Percentiles rank a stretch among this genome's conserved stretches.
phyloP scores from a whole-genome alignment of 2,888 invertebrate species.

The Apantesis nais region DNA sequence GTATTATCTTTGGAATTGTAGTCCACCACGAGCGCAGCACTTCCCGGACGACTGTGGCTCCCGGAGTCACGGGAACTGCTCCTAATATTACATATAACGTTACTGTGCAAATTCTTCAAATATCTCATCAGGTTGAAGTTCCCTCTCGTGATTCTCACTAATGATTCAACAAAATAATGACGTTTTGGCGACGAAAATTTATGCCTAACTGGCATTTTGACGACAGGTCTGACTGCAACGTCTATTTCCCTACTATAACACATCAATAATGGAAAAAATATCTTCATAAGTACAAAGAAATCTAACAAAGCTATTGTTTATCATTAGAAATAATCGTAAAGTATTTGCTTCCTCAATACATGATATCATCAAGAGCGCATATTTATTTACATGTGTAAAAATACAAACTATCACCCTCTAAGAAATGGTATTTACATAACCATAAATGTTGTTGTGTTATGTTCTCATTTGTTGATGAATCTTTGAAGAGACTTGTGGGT shows the following conservation, averaged over 20 bases:
- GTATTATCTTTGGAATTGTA: conserved; percentile 74
- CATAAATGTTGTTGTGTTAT: not conserved
- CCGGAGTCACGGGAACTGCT: conserved; percentile 89
- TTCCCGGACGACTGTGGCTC: conserved; percentile 90
- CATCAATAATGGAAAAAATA: not conserved
- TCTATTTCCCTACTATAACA: not conserved
- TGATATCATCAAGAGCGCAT: not conserved
- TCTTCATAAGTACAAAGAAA: not conserved
- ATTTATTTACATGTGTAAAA: not conserved
- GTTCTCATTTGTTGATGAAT: not conserved
- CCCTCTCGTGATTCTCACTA: not conserved
- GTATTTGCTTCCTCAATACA: not conserved
- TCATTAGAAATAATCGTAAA: not conserved
- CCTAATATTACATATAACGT: conserved; percentile 52
- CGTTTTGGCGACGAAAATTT: not conserved
- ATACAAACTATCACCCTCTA: not conserved
- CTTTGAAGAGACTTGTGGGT: not conserved
- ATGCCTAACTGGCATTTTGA: not conserved
- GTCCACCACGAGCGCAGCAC: conserved; percentile 81
- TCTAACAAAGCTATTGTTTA: conserved; percentile 9
- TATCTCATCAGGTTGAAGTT: not conserved
- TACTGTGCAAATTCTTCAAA: conserved; percentile 7
- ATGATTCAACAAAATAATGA: not conserved
- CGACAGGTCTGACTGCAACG: not conserved
- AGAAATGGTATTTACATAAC: not conserved